Conservation (phyloP, 2,797 vertebrate species). For the Xenentodon cancila region DNA sequence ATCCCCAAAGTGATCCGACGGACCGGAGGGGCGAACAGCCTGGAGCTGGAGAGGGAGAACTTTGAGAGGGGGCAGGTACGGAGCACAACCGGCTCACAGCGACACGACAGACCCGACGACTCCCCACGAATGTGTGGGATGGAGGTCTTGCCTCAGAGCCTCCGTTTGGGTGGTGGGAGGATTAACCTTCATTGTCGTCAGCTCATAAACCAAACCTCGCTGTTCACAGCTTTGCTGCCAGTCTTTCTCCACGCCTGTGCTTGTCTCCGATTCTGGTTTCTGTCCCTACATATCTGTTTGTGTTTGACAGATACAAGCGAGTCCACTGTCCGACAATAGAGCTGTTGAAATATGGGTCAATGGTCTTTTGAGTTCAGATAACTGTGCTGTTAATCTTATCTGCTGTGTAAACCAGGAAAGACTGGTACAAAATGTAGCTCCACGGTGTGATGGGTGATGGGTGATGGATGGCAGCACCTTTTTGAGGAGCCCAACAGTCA, state of each 20-base stretch:
- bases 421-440: slow-evolving; percentile 13
- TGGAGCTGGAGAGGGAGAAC: slow-evolving; percentile 89
- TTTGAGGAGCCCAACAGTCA: not conserved
- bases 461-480: slow-evolving; percentile 26
- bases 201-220: slow-evolving; percentile 15
- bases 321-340: slow-evolving; percentile 63
- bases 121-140: not conserved
- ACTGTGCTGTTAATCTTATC: slow-evolving; percentile 42
- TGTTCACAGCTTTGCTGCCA: not conserved
- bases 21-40: slow-evolving; percentile 86
- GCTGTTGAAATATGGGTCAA: slow-evolving; percentile 69
- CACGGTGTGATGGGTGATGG: slow-evolving; percentile 23
- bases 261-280: not conserved
- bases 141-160: slow-evolving; percentile 5
- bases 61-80: slow-evolving; percentile 91
- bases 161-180: slow-evolving; percentile 23
- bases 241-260: not conserved
- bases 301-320: slow-evolving; percentile 44
- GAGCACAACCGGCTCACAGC: not conserved
- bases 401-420: slow-evolving; percentile 30
- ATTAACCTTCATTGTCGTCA: slow-evolving; percentile 35
- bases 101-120: too few species aligned
- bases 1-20: slow-evolving; percentile 90
- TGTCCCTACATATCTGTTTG: slow-evolving; percentile 27
- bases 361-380: slow-evolving; percentile 61